A percentile compares a stretch with the other conserved stretches of the same genome.
phyloP scores from a whole-genome alignment of 2,888 invertebrate species.

The Criorhina ranunculi region DNA sequence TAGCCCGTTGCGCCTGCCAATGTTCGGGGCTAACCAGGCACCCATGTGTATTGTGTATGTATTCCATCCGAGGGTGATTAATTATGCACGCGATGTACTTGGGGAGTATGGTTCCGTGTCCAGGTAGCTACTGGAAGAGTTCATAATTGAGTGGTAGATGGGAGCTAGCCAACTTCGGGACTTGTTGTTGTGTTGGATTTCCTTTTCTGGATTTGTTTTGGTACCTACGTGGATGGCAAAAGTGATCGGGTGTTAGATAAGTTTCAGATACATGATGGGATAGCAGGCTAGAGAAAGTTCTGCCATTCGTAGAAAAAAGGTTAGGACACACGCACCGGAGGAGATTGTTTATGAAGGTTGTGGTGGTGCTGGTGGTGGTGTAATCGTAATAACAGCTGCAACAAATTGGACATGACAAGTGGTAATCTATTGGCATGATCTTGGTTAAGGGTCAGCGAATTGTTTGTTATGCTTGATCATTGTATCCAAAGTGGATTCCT shows the following conservation, averaged over 20 bases:
- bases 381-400: constrained; percentile 54
- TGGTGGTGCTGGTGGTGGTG: neutral
- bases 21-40: constrained; percentile 25
- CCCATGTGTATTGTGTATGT: constrained; percentile 43
- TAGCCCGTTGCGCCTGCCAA: constrained; percentile 37
- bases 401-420: constrained; percentile 67
- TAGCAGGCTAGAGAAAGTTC: constrained; percentile 49
- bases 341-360: constrained; percentile 38
- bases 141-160: constrained; percentile 69
- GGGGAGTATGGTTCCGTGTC: constrained; percentile 66
- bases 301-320: neutral
- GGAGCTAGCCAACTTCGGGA: constrained; percentile 24
- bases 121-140: constrained; percentile 45
- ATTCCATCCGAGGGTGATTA: constrained; percentile 64
- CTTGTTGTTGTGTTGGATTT: constrained; percentile 40
- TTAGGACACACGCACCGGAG: constrained; percentile 16
- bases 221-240: constrained; percentile 28
- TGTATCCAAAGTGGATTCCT: constrained; percentile 26
- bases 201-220: constrained; percentile 50
- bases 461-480: constrained; percentile 18
- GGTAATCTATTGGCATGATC: constrained; percentile 53
- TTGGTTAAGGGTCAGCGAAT: constrained; percentile 34
- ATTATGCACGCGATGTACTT: constrained; percentile 75
- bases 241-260: constrained; percentile 70
- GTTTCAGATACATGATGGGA: constrained; percentile 56